A percentile compares a stretch with the other conserved stretches of the same genome.
Conservation (phyloP, 2,113 vertebrate genomes). For the Paralichthys olivaceus region DNA sequence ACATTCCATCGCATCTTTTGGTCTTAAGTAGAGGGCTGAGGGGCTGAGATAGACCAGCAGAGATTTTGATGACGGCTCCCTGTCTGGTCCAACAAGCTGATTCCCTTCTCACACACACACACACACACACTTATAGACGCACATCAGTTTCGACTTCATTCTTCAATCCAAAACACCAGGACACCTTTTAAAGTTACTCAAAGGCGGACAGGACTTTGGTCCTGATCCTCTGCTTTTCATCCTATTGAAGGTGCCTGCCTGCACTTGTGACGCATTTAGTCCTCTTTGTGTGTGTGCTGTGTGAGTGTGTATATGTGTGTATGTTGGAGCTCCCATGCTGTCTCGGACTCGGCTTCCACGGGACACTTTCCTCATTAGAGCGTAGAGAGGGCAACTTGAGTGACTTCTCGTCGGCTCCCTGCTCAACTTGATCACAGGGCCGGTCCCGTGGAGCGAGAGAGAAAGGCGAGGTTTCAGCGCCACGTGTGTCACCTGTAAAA, state of each 20-base stretch:
- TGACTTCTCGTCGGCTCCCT: slow-evolving; percentile 69
- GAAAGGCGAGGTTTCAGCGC: slow-evolving; percentile 46
- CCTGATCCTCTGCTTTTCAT: slow-evolving; percentile 67
- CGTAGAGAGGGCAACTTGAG: slow-evolving; percentile 68
- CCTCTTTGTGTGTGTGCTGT: slow-evolving; percentile 16
- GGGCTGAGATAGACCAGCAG: slow-evolving; percentile 69
- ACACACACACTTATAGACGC: slow-evolving; percentile 26
- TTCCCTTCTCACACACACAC: slow-evolving; percentile 33
- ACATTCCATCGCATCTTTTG: slow-evolving; percentile 70
- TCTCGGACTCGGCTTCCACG: slow-evolving; percentile 64
- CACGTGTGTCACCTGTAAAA: slow-evolving; percentile 20
- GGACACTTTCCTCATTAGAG: slow-evolving; percentile 84
- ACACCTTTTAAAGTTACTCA: slow-evolving; percentile 82
- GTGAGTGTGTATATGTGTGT: slow-evolving; percentile 7
- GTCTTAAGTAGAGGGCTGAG: slow-evolving; percentile 78
- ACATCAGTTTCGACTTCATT: slow-evolving; percentile 59
- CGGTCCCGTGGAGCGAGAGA: slow-evolving; percentile 49
- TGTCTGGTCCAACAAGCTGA: slow-evolving; percentile 67
- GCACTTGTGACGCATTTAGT: slow-evolving; percentile 32
- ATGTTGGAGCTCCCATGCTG: slow-evolving; percentile 66
- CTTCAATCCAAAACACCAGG: slow-evolving; percentile 77
- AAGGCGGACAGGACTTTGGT: slow-evolving; percentile 78
- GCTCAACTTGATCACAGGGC: slow-evolving; percentile 75
- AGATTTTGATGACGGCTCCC: slow-evolving; percentile 76
- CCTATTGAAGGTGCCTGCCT: slow-evolving; percentile 53